A percentile compares a stretch with the other conserved stretches of the same genome.
phyloP scores from a whole-genome alignment of 2,113 vertebrate genomes.

The Cisticola juncidis region DNA sequence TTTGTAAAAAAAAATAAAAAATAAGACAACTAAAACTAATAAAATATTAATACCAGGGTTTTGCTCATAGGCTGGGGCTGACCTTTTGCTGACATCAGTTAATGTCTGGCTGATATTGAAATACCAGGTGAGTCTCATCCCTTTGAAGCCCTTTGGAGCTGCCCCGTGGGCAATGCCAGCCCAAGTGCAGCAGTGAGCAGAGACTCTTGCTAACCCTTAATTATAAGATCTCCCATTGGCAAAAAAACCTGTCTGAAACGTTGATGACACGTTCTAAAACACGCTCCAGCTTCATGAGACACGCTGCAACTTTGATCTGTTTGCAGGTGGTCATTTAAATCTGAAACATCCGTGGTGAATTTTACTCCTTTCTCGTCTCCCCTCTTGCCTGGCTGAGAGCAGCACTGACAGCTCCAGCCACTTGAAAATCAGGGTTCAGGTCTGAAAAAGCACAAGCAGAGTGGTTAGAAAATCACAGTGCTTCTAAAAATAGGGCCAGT shows the following conservation, averaged over 20 bases:
- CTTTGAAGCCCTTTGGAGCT: background rate
- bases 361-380: background rate
- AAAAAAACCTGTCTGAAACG: background rate
- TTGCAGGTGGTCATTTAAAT: conserved; percentile 10
- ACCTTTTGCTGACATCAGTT: background rate
- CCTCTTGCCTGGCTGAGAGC: background rate
- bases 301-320: background rate
- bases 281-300: background rate
- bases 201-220: background rate
- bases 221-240: background rate
- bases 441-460: background rate
- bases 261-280: background rate
- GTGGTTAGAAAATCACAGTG: background rate
- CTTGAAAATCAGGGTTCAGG: background rate
- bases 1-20: background rate
- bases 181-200: background rate
- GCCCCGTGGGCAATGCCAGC: background rate
- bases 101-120: background rate
- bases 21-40: background rate
- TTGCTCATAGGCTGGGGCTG: background rate
- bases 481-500: background rate
- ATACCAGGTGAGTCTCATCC: background rate
- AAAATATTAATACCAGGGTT: conserved; percentile 19
- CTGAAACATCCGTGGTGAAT: background rate
- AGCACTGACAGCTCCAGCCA: background rate